Base-by-base conservation (phyloP, 2,113 vertebrate species). In the Morone saxatilis region DNA sequence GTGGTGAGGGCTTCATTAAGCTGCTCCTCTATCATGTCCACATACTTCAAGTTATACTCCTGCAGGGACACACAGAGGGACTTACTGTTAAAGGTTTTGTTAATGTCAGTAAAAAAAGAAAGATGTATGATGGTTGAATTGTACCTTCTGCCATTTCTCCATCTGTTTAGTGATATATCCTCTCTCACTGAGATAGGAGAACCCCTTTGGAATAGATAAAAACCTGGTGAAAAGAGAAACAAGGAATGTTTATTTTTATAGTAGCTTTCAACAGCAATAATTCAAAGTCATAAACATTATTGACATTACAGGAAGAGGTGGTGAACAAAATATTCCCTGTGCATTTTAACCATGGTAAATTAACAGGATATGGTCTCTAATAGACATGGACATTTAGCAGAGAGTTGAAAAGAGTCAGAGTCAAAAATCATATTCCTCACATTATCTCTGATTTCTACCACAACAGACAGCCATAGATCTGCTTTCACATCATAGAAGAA, bases 101-200 rank as follows among this genome's bases (percentile, higher is more conserved):
- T 41, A 7, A n/a, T 43, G 5, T 19, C 22, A 75, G 13, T 2
- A 8, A 61, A 31, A 16, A 54, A 43, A 53, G 9, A 71, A 13
- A 16, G 36, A 53, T 4, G 19, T 60, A 7, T 53, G 41, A 6
- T 31, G 57, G 38, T 16, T 61, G 22, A 5, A 11, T 66, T 13
- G 7, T 95, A 98, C 97, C 97, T 97, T 97, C 88, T 97, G 96
- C 97, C 97, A 98, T 79, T 96, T 97, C 85, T 98, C 97, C 94
- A 98, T 94, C 77, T 98, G 96, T 87, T 97, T 97, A 76, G 94
- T 95, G 81, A 98, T 95, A 82, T 97, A 97, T 78, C 97, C 97
- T 83, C 97, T 96, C 90, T 98, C 97, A 83, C 97, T 97, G 67
- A 98, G 93, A 88, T 97, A 98, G 0, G 96, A 97, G 95, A 98